Base-by-base conservation (phyloP, 53 echinoderm and acorn worm genomes). In the Pentamera pediparva region DNA sequence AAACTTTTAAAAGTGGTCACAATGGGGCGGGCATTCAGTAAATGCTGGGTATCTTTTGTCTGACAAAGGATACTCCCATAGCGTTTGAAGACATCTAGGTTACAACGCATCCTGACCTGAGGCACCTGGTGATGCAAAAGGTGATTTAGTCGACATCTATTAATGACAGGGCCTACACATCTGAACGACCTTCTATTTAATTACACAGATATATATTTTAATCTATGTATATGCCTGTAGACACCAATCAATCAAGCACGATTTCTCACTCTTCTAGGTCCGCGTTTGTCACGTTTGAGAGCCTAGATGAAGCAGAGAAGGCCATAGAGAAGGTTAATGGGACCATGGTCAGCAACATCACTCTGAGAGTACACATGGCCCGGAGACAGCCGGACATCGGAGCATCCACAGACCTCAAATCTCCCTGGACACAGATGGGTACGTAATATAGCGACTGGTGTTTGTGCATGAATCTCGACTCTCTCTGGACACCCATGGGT, bases 231-330 rank as follows among this genome's bases (percentile, higher is more conserved):
- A 45, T 45, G n/a, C 12, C n/a, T 45, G 47, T 45, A 45, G 47
- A 45, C 47, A 45, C n/a, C 47, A 15, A 15, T n/a, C n/a, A n/a
- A n/a, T 54, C 20, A 54, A 54, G 4, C 54, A 54, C 12, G 7
- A 34, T 30, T 8, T 43, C 28, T 41, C 10, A 9, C 25, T 75
- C 31, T 1, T 6, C 4, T 61, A 92, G 94, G 21, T 82, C 82
- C 85, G 94, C 89, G 55, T 94, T 90, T 71, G 81, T 94, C 43
- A 94, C 94, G 0, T 94, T 94, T 74, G 90, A 94, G 3, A 85
- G 73, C 6, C 34, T 85, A 30, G 87, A 87, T 0, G 76, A 33
- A 32, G 94, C 94, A 1, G 90, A 87, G 53, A 78, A 75, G 34
- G 95, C 90, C 17, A 78, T 90, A 1, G 76, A 81, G 30, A 76